Percentiles rank a stretch among this genome's conserved stretches.
Conservation (phyloP, 1,140 invertebrate species). For the Pseudomyrmex pallidus region DNA sequence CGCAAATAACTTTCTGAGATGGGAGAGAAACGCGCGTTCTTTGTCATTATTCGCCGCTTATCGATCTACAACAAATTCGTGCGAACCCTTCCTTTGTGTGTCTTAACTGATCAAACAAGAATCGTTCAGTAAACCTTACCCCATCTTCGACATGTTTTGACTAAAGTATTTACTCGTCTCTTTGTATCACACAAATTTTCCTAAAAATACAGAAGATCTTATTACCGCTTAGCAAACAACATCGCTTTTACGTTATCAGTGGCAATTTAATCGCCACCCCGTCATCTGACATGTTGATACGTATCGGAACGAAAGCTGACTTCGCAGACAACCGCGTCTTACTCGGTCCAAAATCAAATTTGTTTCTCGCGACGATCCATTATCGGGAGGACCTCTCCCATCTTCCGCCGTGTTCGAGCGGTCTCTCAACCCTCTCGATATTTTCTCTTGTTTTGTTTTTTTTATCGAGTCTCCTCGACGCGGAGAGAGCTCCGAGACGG, state of each 20-base stretch:
- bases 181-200: background rate
- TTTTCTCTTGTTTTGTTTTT: slow-evolving; percentile 30
- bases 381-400: slow-evolving; percentile 69
- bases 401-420: background rate
- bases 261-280: background rate
- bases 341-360: slow-evolving; percentile 74
- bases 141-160: background rate
- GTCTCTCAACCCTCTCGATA: background rate
- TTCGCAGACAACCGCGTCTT: slow-evolving; percentile 4
- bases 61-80: background rate
- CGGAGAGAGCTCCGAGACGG: slow-evolving; percentile 39
- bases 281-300: slow-evolving; percentile 1
- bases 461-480: slow-evolving; percentile 50
- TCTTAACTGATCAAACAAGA: background rate
- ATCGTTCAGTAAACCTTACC: no score
- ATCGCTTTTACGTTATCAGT: background rate
- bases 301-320: slow-evolving; percentile 4
- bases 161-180: background rate
- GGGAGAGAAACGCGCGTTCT: background rate
- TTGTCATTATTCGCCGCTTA: background rate
- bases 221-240: background rate
- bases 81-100: background rate
- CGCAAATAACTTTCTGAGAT: background rate
- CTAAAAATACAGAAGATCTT: background rate
- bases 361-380: slow-evolving; percentile 77